Conservation (phyloP, 2,113 vertebrate species). For the Cyanoramphus novaezelandiae region DNA sequence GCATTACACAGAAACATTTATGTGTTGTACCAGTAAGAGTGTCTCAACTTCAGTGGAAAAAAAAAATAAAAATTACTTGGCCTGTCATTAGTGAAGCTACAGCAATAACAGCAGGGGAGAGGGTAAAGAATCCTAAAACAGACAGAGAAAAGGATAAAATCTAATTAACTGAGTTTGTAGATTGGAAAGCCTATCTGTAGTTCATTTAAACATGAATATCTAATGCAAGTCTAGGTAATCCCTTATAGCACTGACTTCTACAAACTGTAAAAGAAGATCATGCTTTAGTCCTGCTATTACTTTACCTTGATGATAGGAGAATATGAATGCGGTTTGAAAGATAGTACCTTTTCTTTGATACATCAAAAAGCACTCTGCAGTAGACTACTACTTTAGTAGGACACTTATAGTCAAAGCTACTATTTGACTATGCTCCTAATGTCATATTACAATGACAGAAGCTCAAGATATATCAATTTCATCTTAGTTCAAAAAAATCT, state of each 20-base stretch:
- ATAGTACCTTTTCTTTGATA: slow-evolving; percentile 61
- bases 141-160: slow-evolving; percentile 22
- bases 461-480: slow-evolving; percentile 48
- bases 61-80: not conserved
- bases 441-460: slow-evolving; percentile 56
- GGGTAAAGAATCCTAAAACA: slow-evolving; percentile 4
- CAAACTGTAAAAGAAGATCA: slow-evolving; percentile 20
- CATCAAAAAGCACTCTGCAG: slow-evolving; percentile 61
- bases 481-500: slow-evolving; percentile 52
- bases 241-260: slow-evolving; percentile 4
- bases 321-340: slow-evolving; percentile 53
- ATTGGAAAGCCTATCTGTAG: not conserved
- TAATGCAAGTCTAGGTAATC: not conserved
- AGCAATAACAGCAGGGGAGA: slow-evolving; percentile 24
- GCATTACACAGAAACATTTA: not conserved
- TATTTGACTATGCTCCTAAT: slow-evolving; percentile 56
- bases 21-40: not conserved
- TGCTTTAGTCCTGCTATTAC: slow-evolving; percentile 34
- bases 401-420: slow-evolving; percentile 47
- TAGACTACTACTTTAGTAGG: slow-evolving; percentile 45
- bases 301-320: slow-evolving; percentile 50
- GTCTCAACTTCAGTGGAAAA: not conserved
- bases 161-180: slow-evolving; percentile 63
- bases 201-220: slow-evolving; percentile 28
- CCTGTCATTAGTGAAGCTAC: slow-evolving; percentile 16